Conservation (phyloP, 2,888 invertebrate genomes). For the Pyrocoelia pectoralis region DNA sequence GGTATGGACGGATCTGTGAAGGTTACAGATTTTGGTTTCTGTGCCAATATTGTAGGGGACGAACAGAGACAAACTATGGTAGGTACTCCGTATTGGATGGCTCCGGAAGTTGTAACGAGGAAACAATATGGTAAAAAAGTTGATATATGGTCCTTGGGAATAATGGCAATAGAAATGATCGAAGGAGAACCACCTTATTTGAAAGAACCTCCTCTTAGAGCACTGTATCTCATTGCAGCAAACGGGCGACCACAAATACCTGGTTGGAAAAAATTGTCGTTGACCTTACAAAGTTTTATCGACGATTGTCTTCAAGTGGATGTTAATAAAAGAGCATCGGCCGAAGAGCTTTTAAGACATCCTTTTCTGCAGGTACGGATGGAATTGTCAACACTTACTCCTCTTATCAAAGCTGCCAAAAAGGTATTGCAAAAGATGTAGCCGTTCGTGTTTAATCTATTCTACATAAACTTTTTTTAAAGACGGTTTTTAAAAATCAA, state of each 20-base stretch:
- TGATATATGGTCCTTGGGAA: conserved; percentile 96
- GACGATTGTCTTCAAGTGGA: conserved; percentile 89
- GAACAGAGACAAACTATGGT: conserved; percentile 97
- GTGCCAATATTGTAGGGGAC: conserved; percentile 94
- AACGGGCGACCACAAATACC: conserved; percentile 93
- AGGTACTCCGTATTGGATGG: conserved; percentile 99
- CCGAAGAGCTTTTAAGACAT: conserved; percentile 80
- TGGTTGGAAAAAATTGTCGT: conserved; percentile 80
- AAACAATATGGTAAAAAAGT: conserved; percentile 90
- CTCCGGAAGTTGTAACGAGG: conserved; percentile 91
- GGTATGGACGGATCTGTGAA: conserved; percentile 93
- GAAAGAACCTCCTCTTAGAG: conserved; percentile 90
- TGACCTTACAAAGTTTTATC: conserved; percentile 81
- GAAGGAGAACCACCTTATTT: conserved; percentile 98
- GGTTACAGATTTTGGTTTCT: conserved; percentile 97
- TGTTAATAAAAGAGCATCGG: conserved; percentile 78
- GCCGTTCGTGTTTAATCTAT: not conserved
- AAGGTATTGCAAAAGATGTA: conserved; percentile 75
- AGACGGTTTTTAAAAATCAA: not conserved
- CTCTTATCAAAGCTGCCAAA: conserved; percentile 91
- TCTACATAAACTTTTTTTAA: no score
- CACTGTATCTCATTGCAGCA: conserved; percentile 94
- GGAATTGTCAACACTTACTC: conserved; percentile 82
- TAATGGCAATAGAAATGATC: conserved; percentile 98
- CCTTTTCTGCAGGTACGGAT: conserved; percentile 82